Evolutionary conservation across 2,113 vertebrate species (phyloP), one percentile per base, ranked within the genome.

Genomic region (Notechis scutatus): DNA sequence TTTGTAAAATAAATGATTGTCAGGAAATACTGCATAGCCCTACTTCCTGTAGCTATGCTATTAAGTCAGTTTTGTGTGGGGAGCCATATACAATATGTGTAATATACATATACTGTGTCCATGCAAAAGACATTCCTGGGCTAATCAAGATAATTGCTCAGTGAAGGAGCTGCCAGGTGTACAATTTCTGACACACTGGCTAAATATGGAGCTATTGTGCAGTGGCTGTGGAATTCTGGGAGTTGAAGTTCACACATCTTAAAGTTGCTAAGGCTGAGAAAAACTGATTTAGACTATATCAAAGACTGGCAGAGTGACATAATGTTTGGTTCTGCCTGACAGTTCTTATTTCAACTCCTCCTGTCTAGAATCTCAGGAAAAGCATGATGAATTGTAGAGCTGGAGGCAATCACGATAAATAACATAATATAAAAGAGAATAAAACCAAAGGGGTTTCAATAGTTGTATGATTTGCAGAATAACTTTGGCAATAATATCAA

Each of bases 361-460:
- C 3, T 0, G 88, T 95, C 91, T 91, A 92, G 89, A 87, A 47
- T 81, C 93, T 92, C 20, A 42, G 11, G 21, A 45, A 45, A 93
- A 92, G 92, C 39, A 9, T 0, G 2, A 91, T 52, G 54, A 95
- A 87, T 64, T 93, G 24, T 29, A 64, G 91, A 94, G 86, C 88
- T 87, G 29, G 92, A 96, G 91, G 81, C 47, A 92, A 94, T 94
- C 89, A 47, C 34, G 74, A 47, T 92, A 56, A 94, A 94, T 85
- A 69, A 26, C 20, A 39, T 10, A 14, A 26, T 88, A 24, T 39
- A 69, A 20, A 26, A 93, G 94, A 94, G 42, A 54, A 26, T 45
- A 87, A 50, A 14, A 26, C 90, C 29, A 50, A 96, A 54, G 34
- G 12, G 87, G 85, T 56, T 94, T 93, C 12, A 39, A 87, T 93